A percentile compares a stretch with the other conserved stretches of the same genome.
Conservation (phyloP, 2,888 invertebrate genomes). For the Phengaris arion region DNA sequence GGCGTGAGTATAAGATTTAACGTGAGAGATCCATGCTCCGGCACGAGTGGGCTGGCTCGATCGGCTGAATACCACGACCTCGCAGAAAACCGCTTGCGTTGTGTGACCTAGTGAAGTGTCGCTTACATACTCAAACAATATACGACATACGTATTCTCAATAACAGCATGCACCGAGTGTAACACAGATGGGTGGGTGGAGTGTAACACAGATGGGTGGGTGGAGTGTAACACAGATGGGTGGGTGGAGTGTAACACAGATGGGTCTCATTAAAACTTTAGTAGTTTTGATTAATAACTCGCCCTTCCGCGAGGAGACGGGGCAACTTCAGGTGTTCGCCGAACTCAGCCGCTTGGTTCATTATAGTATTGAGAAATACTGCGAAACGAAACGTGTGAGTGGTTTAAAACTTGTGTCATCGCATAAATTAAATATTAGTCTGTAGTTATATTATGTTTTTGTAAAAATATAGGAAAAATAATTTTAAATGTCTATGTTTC, state of each 20-base stretch:
- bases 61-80: too few relatives aligned
- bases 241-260: slow-evolving; percentile 33
- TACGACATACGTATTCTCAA: neutral
- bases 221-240: slow-evolving; percentile 36
- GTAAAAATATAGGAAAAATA: too few relatives aligned
- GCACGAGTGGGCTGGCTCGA: too few relatives aligned
- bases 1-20: too few relatives aligned
- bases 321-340: neutral
- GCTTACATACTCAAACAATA: neutral
- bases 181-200: slow-evolving; percentile 37
- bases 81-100: too few relatives aligned
- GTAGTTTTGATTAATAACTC: slow-evolving; percentile 44
- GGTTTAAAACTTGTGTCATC: neutral
- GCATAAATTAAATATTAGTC: neutral
- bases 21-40: too few relatives aligned
- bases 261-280: slow-evolving; percentile 44
- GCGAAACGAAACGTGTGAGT: neutral
- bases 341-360: slow-evolving; percentile 2
- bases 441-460: too few relatives aligned
- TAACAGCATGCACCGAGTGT: slow-evolving; percentile 7
- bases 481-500: too few relatives aligned
- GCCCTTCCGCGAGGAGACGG: slow-evolving; percentile 32
- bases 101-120: too few relatives aligned
- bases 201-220: slow-evolving; percentile 36
- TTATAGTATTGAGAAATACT: neutral